Evolutionary conservation across 2,888 invertebrate species (phyloP), one percentile per base, ranked within the genome.

Genomic region (Onthophagus sagittarius): DNA sequence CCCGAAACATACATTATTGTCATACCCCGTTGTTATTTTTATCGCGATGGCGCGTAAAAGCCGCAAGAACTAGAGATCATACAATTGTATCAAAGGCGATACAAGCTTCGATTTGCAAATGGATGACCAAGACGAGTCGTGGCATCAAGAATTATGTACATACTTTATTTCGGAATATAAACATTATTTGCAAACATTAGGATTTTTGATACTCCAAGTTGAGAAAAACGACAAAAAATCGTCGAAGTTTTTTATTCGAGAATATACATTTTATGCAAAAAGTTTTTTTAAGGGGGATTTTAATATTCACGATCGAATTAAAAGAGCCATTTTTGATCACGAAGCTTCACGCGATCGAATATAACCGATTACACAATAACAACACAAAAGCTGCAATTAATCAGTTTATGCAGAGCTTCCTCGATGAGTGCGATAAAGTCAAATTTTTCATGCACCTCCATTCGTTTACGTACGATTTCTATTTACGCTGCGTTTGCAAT

Each of bases 381-480:
- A 73, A 73, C 31, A 87, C 87, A 65, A 86, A 87, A 77, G 85
- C 86, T 65, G 84, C 88, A 73, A 86, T 88, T 70, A 89, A 89
- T 81, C 89, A 89, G 89, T 90, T 90, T 80, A 88, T 88, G 73
- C 81, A 89, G 75, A 89, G 88, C 78, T 92, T 91, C 80, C 82
- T 91, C 79, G 91, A 91, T 79, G 90, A 90, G 80, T 89, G 90
- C 79, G 93, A 93, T 81, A 89, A 90, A 80, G 89, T 92, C 75
- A 92, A 91, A 82, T 88, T 91, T 75, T 86, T 89, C 75, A 91
- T 93, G 87, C 93, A 93, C 83, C 86, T 93, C 72, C 93, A 93
- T 84, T 93, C 93, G 2, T 93, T 93, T 82, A 91, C 92, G 0
- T 93, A 93, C 79, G 93, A 93, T 84, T 93, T 91, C 83, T 93